These are phyloP conservation scores for Spinus pinus DNA, from an alignment of 2,797 vertebrate genomes.

Conservation along the genomic window DNA sequence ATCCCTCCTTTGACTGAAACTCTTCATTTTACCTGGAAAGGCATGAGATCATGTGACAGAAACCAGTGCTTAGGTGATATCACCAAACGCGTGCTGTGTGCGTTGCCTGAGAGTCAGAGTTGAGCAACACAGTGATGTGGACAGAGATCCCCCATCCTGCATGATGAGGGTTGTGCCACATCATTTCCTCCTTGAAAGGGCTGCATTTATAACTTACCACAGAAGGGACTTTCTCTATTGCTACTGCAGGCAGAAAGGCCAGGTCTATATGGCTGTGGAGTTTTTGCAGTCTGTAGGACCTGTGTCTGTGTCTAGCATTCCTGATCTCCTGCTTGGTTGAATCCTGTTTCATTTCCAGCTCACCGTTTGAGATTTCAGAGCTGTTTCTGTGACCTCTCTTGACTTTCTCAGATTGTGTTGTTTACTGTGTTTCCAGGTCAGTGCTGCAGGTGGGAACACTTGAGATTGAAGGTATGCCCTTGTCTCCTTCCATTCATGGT, in stretches of 20 bases:
- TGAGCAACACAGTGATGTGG: background rate
- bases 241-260: background rate
- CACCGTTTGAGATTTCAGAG: background rate
- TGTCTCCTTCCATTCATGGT: background rate
- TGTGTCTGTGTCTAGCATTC: background rate
- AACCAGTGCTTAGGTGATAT: background rate
- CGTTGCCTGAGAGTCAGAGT: background rate
- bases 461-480: background rate
- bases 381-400: background rate
- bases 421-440: background rate
- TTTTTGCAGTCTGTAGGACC: background rate
- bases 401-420: background rate
- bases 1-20: background rate
- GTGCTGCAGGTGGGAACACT: background rate
- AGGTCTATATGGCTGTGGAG: background rate
- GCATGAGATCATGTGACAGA: background rate
- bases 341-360: background rate
- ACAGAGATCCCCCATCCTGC: background rate
- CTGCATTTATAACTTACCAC: background rate
- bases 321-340: background rate
- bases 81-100: background rate
- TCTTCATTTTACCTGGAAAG: background rate
- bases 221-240: background rate
- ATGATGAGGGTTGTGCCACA: background rate
- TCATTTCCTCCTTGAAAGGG: background rate